Evolutionary conservation across 2,797 vertebrate genomes (phyloP).

Genomic region (Austrolebias charrua): DNA sequence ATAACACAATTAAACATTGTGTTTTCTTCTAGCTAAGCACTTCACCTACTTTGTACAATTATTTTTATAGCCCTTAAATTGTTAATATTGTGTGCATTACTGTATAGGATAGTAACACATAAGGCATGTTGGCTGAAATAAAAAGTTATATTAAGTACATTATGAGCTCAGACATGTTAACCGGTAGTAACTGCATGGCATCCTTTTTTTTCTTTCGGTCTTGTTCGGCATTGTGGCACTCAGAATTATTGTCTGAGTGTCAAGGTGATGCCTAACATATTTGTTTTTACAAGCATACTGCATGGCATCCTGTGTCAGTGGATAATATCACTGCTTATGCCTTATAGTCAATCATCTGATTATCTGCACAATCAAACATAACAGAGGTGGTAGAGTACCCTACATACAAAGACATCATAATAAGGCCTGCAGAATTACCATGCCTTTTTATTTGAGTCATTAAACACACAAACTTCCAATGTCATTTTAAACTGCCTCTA

Average conservation of each 20-base stretch:
- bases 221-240: too few relatives aligned
- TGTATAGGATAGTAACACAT: not conserved
- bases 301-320: constrained; percentile 25
- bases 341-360: constrained; percentile 53
- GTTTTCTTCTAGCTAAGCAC: too few relatives aligned
- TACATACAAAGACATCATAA: constrained; percentile 34
- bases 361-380: constrained; percentile 41
- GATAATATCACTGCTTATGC: constrained; percentile 23
- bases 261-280: too few relatives aligned
- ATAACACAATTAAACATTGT: too few relatives aligned
- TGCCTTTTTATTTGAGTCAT: constrained; percentile 73
- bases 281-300: too few relatives aligned
- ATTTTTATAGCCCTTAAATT: not conserved
- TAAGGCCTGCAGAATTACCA: constrained; percentile 66
- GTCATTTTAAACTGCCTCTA: constrained; percentile 76
- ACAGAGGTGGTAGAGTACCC: constrained; percentile 20
- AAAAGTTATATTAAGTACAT: constrained; percentile 10
- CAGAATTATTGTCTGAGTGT: too few relatives aligned
- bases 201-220: too few relatives aligned
- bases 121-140: not conserved
- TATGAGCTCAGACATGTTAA: constrained; percentile 31
- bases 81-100: too few relatives aligned
- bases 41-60: too few relatives aligned
- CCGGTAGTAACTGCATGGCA: constrained; percentile 1
- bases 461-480: constrained; percentile 79